Conservation (phyloP, 2,888 invertebrate species). For the Magallana nippona region DNA sequence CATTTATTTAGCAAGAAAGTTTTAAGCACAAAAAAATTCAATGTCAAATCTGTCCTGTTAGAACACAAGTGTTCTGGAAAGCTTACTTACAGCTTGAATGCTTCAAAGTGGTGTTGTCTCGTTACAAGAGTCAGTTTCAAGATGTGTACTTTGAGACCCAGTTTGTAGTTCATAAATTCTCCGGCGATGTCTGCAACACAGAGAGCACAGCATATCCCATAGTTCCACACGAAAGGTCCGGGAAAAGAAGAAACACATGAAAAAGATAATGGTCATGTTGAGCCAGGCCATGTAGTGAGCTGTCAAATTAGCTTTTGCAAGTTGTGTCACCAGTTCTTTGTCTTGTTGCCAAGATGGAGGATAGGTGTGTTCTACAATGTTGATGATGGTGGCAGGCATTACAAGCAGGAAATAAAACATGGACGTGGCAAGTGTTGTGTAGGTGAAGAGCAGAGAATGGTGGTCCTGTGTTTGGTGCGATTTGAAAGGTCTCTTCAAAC, state of each 20-base stretch:
- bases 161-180: conserved; percentile 63
- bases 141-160: conserved; percentile 55
- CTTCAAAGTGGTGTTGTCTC: conserved; percentile 45
- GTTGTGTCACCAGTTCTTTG: conserved; percentile 52
- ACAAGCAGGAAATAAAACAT: conserved; percentile 62
- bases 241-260: conserved; percentile 60
- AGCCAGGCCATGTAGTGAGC: conserved; percentile 59
- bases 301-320: conserved; percentile 52
- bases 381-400: conserved; percentile 62
- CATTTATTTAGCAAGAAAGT: neutral
- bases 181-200: conserved; percentile 54
- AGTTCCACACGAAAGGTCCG: conserved; percentile 60
- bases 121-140: conserved; percentile 54
- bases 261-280: conserved; percentile 63
- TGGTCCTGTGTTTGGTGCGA: conserved; percentile 59
- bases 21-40: neutral
- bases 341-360: conserved; percentile 62
- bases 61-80: neutral
- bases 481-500: conserved; percentile 59
- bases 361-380: conserved; percentile 56
- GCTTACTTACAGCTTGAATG: neutral
- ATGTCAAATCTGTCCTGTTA: neutral
- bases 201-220: conserved; percentile 31
- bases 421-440: conserved; percentile 60
- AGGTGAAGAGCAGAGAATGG: conserved; percentile 58